Base-by-base conservation (phyloP, 2,797 vertebrate species). In the Helarctos malayanus region DNA sequence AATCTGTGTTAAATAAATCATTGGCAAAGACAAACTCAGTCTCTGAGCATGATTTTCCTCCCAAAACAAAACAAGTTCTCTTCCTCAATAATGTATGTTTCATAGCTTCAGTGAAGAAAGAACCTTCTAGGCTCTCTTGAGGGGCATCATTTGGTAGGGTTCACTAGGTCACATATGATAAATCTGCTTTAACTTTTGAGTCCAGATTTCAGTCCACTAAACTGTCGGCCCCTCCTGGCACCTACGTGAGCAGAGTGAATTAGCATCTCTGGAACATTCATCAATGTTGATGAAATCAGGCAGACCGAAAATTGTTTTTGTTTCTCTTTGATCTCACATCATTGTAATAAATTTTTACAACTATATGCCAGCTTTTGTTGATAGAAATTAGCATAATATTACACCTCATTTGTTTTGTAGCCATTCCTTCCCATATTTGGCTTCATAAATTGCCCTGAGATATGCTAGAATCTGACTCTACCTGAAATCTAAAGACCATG, bases 341-440 rank as follows among this genome's bases (percentile, higher is more conserved):
- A 63, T 52, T 96, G 88, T 95, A 95, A 82, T 88, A 56, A 82
- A 32, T 85, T 73, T 15, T 82, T 91, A 18, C 0, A 71, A 6
- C 10, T n/a, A 80, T 78, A 80, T 95, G 2, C 29, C 56, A 81
- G n/a, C 14, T 82, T 92, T 69, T 69, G 32, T 52, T 93, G 38
- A 41, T 52, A 54, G 32, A 95, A 71, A 82, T 45, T 91, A 27
- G 11, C 49, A 91, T 59, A 81, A 47, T 45, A 38, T 71, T 65
- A 52, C 0, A 35, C 15, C 25, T 94, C 57, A 2, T 95, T 52
- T 61, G 9, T n/a, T 63, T 68, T n/a, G 35, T 27, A 82, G 21
- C 7, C 15, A 59, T 45, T 6, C 23, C 25, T 83, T 89, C 45
- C 56, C 81, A 54, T 71, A 80, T 83, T 81, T 92, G 7, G 13